Base-by-base conservation (phyloP, 2,797 vertebrate species). In the Notolepis coatsorum region DNA sequence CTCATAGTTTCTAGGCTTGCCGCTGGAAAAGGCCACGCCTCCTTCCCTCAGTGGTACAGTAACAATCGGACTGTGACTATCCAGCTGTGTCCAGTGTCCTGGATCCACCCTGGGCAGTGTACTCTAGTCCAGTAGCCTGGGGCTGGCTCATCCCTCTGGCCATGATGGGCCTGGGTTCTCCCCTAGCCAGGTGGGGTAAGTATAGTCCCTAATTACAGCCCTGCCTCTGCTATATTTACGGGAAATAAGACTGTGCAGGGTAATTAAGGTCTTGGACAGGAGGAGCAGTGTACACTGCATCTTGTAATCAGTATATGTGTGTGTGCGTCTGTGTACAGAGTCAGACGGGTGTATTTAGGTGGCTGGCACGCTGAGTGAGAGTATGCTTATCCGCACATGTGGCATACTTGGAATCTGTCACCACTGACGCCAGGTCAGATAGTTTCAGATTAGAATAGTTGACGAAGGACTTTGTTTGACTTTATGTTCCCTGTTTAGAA, bases 221-320 rank as follows among this genome's bases (percentile, higher is more conserved):
- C 49, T 82, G 79, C 52, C 31, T 56, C 57, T 12, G 50, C 78
- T 82, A 79, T 87, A 88, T 90, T 91, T 91, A 90, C 70, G 74
- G 82, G 84, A 88, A 88, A 84, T 84, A 84, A 74, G 84, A 73
- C 63, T 62, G 73, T 12, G 76, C 68, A 48, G 77, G 83, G 79
- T 86, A 91, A 89, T 92, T 90, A 84, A 77, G 77, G 84, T 83
- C 84, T 80, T 83, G 85, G 84, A 85, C 74, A 76, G 68, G 62
- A 81, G 68, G 47, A 76, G 67, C 47, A 75, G 74, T 50, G 67
- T 71, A 71, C 73, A 62, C 81, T 79, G 68, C 81, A 87, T 90
- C 86, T n/a, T 92, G 71, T 77, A 75, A 69, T 81, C 68, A 65
- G 47, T 12, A 38, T 1, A 24, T 27, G 27, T 41, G 58, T 24